These are phyloP conservation scores for Corella eumyota DNA, from an alignment of 23 tunicate genomes.

Conservation along the genomic window DNA sequence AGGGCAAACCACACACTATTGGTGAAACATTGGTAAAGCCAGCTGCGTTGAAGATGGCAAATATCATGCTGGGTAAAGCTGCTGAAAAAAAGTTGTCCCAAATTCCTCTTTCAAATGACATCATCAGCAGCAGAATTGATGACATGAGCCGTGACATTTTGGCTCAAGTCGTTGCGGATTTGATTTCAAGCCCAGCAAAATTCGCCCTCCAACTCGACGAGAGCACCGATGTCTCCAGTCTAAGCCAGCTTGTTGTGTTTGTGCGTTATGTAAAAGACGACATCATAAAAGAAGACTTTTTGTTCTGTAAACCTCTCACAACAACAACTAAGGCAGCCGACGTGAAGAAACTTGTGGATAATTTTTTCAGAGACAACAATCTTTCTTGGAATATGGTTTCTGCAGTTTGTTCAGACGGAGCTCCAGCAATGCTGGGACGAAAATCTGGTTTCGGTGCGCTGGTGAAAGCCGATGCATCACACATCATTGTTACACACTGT, in stretches of 20 bases:
- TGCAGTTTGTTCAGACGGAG: conserved; percentile 47
- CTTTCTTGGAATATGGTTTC: conserved; percentile 48
- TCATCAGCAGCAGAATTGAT: no score
- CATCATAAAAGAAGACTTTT: conserved; percentile 28
- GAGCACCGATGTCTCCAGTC: no score
- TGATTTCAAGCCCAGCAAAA: conserved; percentile 33
- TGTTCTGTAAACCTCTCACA: conserved; percentile 21
- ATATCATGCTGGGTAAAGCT: no score
- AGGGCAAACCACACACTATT: no score
- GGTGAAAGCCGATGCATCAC: conserved; percentile 50
- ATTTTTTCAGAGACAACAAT: conserved; percentile 45
- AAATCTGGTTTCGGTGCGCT: conserved; percentile 52
- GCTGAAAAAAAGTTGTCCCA: no score
- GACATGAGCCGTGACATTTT: conserved; percentile 42
- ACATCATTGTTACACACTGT: conserved; percentile 46
- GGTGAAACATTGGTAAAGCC: no score
- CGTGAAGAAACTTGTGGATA: conserved; percentile 29
- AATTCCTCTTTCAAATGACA: conserved; percentile 44
- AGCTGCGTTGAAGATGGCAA: no score
- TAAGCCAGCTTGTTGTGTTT: no score
- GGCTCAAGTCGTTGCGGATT: conserved; percentile 39
- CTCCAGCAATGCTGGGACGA: no score
- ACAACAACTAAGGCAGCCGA: conserved; percentile 35
- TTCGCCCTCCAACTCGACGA: conserved; percentile 22
- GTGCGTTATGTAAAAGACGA: conserved; percentile 47